These are phyloP conservation scores for Petrophora chlorosata DNA, from an alignment of 2,888 invertebrate genomes.

Conservation along the genomic window DNA sequence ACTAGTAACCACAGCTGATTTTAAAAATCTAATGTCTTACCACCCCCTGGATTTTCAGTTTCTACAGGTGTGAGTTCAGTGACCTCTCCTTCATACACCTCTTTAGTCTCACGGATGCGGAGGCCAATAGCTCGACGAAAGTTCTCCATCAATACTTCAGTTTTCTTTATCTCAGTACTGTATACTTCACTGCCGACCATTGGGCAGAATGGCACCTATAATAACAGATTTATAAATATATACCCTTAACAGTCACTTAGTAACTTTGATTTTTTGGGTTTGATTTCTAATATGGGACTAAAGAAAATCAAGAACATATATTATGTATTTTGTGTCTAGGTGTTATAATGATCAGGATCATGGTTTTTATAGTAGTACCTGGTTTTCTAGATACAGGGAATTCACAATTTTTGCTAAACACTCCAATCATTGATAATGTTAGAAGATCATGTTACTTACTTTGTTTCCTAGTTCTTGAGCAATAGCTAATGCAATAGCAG, in stretches of 20 bases:
- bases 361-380: too few relatives aligned
- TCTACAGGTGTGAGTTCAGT: conserved; percentile 99
- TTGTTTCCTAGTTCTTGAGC: conserved; percentile 99
- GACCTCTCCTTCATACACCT: conserved; percentile 99
- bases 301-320: too few relatives aligned
- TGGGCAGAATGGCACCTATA: conserved; percentile 92
- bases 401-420: too few relatives aligned
- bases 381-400: too few relatives aligned
- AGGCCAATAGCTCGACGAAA: conserved; percentile 98
- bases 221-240: conserved; percentile 13
- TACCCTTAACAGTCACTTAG: too few relatives aligned
- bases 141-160: conserved; percentile 99
- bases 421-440: too few relatives aligned
- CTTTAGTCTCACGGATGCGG: conserved; percentile 97
- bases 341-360: too few relatives aligned
- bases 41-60: conserved; percentile 98
- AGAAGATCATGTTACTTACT: conserved; percentile 47
- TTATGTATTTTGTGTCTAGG: too few relatives aligned
- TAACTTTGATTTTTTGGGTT: too few relatives aligned
- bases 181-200: conserved; percentile 98
- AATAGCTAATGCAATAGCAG: conserved; percentile 98
- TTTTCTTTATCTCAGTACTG: conserved; percentile 99
- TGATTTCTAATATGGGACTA: too few relatives aligned
- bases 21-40: conserved; percentile 67
- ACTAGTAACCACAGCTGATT: too few relatives aligned